Evolutionary conservation across 2,797 vertebrate species (phyloP).

Genomic region (Alfaro cultratus): DNA sequence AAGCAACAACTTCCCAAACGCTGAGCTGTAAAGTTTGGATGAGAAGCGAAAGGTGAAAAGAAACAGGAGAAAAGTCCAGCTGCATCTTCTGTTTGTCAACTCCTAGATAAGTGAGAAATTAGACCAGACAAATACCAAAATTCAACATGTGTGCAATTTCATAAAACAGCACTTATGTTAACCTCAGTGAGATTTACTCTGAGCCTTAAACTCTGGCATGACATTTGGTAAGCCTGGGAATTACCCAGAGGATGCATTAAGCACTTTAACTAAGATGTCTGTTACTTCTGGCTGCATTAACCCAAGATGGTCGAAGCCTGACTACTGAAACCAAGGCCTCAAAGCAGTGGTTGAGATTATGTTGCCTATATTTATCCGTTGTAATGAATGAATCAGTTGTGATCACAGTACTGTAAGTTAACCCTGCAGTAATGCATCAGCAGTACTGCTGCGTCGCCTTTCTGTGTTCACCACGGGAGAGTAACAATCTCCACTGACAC

Average conservation of each 20-base stretch:
- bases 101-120: not conserved
- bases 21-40: not conserved
- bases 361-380: not conserved
- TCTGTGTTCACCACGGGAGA: conserved; percentile 19
- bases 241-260: conserved; percentile 3
- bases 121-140: not conserved
- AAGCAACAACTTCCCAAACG: not conserved
- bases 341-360: not conserved
- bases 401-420: not conserved
- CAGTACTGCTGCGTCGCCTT: not conserved
- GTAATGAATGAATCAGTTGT: not conserved
- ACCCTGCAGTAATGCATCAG: conserved; percentile 10
- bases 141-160: not conserved
- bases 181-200: not conserved
- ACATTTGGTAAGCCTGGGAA: not conserved
- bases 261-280: conserved; percentile 1
- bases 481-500: conserved; percentile 33
- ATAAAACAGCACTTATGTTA: not conserved
- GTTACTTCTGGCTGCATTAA: conserved; percentile 10
- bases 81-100: not conserved
- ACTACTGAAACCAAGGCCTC: not conserved
- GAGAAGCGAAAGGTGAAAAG: not conserved
- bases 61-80: not conserved
- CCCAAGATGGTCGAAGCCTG: not conserved
- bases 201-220: conserved; percentile 3